A percentile compares a stretch with the other conserved stretches of the same genome.
Conservation (phyloP, 1,140 invertebrate genomes). For the Drosophila busckii region DNA sequence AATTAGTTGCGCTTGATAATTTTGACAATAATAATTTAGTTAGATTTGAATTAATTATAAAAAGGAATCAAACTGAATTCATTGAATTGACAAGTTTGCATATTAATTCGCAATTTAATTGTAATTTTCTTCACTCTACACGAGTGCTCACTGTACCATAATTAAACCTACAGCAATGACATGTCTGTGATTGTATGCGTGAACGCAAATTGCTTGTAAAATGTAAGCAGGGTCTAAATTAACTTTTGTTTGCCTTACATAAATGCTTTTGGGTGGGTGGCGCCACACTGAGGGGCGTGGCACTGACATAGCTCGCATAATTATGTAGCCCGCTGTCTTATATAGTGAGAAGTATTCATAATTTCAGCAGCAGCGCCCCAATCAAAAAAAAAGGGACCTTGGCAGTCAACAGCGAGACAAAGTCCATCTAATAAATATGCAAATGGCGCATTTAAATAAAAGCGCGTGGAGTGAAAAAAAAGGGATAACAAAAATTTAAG, state of each 20-base stretch:
- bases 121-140: too few species aligned
- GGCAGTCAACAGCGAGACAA: conserved; percentile 10
- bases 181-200: conserved; percentile 7
- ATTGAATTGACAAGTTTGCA: too few species aligned
- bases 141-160: too few species aligned
- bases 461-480: not conserved
- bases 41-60: too few species aligned
- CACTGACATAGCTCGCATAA: conserved; percentile 52
- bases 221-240: conserved; percentile 75
- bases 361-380: conserved; percentile 29
- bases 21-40: too few species aligned
- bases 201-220: conserved; percentile 74
- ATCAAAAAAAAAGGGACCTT: conserved; percentile 20
- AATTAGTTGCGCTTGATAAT: too few species aligned
- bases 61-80: too few species aligned
- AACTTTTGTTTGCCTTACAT: conserved; percentile 77
- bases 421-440: conserved; percentile 72
- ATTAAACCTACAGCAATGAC: too few species aligned
- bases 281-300: conserved; percentile 1
- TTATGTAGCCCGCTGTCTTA: conserved; percentile 71
- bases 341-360: too few species aligned
- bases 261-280: conserved; percentile 31
- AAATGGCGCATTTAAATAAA: conserved; percentile 74
- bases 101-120: too few species aligned
- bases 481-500: conserved; percentile 1